These are phyloP conservation scores for Benitochromis conjunctus DNA, from an alignment of 2,113 vertebrate genomes.

Conservation along the genomic window DNA sequence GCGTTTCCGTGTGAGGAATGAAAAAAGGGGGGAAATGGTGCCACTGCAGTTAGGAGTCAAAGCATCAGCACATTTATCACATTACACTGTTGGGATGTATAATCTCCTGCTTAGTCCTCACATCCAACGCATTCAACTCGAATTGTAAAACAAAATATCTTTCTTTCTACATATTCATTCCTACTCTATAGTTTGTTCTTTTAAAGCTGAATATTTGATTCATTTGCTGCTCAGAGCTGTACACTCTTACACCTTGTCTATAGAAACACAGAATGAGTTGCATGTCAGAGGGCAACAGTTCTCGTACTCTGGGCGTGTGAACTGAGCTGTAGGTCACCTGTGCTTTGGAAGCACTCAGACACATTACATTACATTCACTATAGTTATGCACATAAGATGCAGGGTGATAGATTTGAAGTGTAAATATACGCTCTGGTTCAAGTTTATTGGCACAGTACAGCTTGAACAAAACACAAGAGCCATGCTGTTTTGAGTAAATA, in stretches of 20 bases:
- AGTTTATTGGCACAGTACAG: neutral
- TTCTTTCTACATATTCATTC: neutral
- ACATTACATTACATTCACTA: neutral
- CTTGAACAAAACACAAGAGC: neutral
- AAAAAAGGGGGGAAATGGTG: neutral
- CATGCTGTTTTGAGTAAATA: neutral
- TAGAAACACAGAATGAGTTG: neutral
- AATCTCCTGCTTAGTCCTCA: neutral
- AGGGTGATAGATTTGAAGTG: neutral
- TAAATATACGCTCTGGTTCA: neutral
- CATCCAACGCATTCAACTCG: neutral
- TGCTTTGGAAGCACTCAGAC: neutral
- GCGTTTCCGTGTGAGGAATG: neutral
- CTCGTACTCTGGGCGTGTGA: neutral
- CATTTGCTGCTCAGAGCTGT: neutral
- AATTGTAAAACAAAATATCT: neutral
- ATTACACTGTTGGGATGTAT: neutral
- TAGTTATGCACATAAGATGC: neutral
- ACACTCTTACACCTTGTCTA: neutral
- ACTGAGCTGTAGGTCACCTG: neutral
- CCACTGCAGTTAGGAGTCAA: neutral
- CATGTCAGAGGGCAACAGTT: neutral
- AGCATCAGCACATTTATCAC: neutral
- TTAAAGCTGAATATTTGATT: neutral
- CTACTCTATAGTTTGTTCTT: neutral